These are phyloP conservation scores for Dissostichus mawsoni DNA, from an alignment of 2,113 vertebrate genomes.

Conservation along the genomic window DNA sequence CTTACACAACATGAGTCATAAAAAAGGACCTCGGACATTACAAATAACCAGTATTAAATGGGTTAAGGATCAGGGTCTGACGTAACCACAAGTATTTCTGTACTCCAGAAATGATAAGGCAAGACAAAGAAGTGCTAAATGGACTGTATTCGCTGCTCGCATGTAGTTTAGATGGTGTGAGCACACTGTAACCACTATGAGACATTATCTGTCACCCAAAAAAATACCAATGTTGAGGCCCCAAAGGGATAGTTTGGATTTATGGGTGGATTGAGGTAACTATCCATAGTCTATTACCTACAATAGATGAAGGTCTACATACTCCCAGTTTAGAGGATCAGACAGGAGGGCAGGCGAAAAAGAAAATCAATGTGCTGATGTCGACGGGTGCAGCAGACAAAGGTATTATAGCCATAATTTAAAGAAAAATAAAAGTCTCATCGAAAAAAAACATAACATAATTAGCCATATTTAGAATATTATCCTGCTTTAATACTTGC, in stretches of 20 bases:
- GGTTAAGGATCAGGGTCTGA: neutral
- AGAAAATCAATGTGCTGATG: too few species aligned
- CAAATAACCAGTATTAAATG: neutral
- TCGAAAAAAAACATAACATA: too few species aligned
- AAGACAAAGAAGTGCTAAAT: neutral
- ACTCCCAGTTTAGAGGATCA: too few species aligned
- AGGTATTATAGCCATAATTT: too few species aligned
- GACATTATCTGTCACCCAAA: neutral
- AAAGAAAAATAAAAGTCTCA: too few species aligned
- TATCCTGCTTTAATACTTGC: too few species aligned
- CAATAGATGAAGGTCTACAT: too few species aligned
- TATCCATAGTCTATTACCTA: too few species aligned
- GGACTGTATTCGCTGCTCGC: neutral
- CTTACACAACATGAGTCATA: constrained; percentile 2
- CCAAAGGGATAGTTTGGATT: neutral
- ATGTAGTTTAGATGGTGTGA: neutral
- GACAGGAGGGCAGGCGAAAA: too few species aligned
- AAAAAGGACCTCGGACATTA: neutral
- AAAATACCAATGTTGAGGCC: neutral
- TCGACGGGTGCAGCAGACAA: too few species aligned
- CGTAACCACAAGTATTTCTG: neutral
- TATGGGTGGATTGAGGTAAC: too few species aligned
- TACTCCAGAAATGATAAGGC: neutral
- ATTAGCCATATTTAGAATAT: too few species aligned
- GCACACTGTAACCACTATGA: neutral